Conservation (phyloP, 2,113 vertebrate species). For the Urocynchramus pylzowi region DNA sequence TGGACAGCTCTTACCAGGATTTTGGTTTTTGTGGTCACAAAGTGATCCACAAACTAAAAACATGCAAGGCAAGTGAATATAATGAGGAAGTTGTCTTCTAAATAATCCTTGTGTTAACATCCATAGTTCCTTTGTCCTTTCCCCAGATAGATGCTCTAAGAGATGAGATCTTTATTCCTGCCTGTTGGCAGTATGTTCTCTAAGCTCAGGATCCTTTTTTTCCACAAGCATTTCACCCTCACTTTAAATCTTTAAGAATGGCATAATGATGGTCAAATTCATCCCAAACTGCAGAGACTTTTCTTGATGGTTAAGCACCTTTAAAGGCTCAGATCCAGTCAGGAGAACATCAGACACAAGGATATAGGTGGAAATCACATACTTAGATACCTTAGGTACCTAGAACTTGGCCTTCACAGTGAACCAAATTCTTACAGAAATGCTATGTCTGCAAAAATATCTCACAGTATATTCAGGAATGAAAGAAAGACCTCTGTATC, state of each 20-base stretch:
- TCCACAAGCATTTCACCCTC: background rate
- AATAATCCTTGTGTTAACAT: background rate
- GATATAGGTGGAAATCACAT: background rate
- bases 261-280: background rate
- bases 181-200: background rate
- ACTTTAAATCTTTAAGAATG: background rate
- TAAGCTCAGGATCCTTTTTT: background rate
- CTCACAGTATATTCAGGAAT: background rate
- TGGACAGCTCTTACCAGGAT: background rate
- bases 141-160: background rate
- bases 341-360: background rate
- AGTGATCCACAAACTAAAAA: background rate
- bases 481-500: background rate
- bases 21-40: background rate
- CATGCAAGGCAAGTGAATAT: background rate
- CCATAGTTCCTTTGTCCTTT: background rate
- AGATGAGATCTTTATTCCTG: background rate
- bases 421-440: background rate
- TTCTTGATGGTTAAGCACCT: background rate
- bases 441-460: background rate
- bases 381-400: background rate
- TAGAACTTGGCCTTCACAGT: background rate
- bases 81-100: background rate
- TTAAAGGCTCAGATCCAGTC: background rate
- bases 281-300: background rate